phyloP scores from a whole-genome alignment of 2,797 vertebrate species.

The Apodemus agrarius region DNA sequence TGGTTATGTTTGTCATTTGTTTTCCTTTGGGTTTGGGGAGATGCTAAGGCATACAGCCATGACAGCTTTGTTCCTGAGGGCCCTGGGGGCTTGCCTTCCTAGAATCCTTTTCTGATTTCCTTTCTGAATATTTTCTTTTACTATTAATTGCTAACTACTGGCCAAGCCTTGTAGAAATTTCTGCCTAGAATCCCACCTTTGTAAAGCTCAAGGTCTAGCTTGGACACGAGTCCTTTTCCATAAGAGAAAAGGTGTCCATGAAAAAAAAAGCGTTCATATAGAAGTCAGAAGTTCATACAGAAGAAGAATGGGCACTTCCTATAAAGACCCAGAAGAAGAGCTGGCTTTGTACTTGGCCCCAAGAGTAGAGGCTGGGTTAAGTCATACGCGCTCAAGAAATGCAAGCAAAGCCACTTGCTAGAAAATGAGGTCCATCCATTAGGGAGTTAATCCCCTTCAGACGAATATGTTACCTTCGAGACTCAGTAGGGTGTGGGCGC shows the following conservation, averaged over 20 bases:
- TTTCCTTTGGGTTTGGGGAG: not conserved
- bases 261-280: not conserved
- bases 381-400: not conserved
- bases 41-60: not conserved
- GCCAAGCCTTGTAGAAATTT: not conserved
- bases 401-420: not conserved
- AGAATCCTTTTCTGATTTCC: constrained; percentile 17
- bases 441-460: not conserved
- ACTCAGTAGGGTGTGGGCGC: not conserved
- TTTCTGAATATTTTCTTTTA: constrained; percentile 37
- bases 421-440: not conserved
- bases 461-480: not conserved
- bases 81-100: constrained; percentile 15
- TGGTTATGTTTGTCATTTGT: constrained; percentile 3
- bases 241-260: not conserved
- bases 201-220: not conserved
- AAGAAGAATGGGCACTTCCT: not conserved
- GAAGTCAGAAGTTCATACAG: not conserved
- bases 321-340: not conserved
- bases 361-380: not conserved
- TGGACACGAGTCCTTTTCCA: constrained; percentile 32
- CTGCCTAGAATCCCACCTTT: not conserved
- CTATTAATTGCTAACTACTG: not conserved
- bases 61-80: not conserved
- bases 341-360: not conserved